Evolutionary conservation across 2,113 vertebrate genomes (phyloP), one percentile per base, ranked within the genome.

Genomic region (Atlantisia rogersi): DNA sequence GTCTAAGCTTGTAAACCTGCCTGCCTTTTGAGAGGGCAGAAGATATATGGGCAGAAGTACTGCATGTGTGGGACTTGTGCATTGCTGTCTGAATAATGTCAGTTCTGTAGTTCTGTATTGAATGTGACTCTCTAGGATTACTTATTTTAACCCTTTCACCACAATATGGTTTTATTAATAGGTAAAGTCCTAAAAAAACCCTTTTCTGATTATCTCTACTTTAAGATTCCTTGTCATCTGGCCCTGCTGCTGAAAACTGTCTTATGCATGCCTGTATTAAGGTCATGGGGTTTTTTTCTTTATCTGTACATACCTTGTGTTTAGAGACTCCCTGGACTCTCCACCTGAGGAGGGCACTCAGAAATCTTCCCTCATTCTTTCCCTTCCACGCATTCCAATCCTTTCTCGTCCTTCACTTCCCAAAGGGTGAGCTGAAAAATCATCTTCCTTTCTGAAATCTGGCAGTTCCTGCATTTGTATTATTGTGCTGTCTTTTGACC

Each of bases 381-480:
- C 98, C 92, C 98, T 99, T 98, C 98, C 98, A 97, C 99, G 98
- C 97, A 99, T 99, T 98, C 98, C 99, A 98, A 98, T 98, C 94
- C 99, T 99, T 97, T 99, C 98, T 98, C 98, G 98, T 98, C 97
- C 98, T 97, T 99, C 98, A 97, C 97, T 98, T 96, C 98, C 98
- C 94, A 99, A 99, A 98, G 98, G 99, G 98, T 99, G 99, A 99
- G 98, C 98, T 97, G 92, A 96, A 97, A 94, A 97, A 95, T 60
- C 26, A 52, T 79, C 29, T 93, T 91, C 89, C 73, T 95, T 48
- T 59, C 86, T 68, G 67, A 82, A 60, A 94, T 74, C n/a, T 76
- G 70, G 11, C 65, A 44, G 22, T 92, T 74, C 13, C 44, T 92
- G 25, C 60, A 35, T 93, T 96, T 94, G 18, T 82, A 32, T 59